Conservation (phyloP, 2,797 vertebrate species). For the Gadopsis bispinosus region DNA sequence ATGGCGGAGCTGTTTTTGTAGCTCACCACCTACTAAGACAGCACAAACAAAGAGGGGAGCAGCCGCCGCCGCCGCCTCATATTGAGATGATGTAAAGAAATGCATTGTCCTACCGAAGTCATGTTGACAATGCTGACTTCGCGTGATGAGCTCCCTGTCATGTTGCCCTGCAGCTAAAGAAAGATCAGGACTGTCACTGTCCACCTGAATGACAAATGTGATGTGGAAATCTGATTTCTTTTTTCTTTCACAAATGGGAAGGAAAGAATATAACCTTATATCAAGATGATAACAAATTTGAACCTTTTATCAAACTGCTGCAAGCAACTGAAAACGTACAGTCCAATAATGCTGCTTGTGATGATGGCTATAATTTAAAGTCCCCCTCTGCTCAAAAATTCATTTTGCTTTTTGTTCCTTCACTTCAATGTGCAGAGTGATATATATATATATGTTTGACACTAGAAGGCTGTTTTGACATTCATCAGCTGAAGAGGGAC, state of each 20-base stretch:
- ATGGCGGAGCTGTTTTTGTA: conserved; percentile 30
- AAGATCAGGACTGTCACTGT: neutral
- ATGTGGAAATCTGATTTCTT: conserved; percentile 7
- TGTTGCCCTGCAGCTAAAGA: conserved; percentile 19
- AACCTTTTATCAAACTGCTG: neutral
- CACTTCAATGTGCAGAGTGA: neutral
- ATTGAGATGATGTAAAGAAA: conserved; percentile 31
- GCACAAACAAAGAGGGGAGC: conserved; percentile 24
- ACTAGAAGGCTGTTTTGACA: neutral
- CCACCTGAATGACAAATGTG: neutral
- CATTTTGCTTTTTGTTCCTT: neutral
- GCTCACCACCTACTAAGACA: conserved; percentile 48
- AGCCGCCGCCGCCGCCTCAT: neutral
- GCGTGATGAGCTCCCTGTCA: conserved; percentile 35
- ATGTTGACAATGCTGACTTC: conserved; percentile 20
- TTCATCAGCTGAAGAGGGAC: neutral
- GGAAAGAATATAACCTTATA: neutral
- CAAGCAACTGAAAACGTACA: no score
- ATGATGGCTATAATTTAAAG: no score
- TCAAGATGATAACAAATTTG: neutral
- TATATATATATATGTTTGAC: neutral
- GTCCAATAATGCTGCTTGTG: no score
- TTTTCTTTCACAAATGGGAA: neutral
- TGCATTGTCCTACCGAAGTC: conserved; percentile 18
- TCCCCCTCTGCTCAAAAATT: no score